These are phyloP conservation scores for Acridotheres tristis DNA, from an alignment of 2,797 vertebrate species.

Conservation along the genomic window DNA sequence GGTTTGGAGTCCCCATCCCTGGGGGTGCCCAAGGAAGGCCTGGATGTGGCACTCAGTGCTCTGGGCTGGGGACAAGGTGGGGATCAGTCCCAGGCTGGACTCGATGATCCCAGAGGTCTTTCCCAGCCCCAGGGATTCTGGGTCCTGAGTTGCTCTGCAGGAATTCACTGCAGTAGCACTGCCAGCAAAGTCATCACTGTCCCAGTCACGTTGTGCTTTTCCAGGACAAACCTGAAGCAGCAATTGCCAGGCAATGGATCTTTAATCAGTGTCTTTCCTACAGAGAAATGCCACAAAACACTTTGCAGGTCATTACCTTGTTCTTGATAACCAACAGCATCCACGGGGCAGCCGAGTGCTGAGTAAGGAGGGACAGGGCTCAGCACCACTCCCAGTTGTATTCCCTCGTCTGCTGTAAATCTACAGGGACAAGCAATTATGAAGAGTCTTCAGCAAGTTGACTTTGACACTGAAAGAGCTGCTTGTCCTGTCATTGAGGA, in stretches of 20 bases:
- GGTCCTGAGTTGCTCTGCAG: neutral
- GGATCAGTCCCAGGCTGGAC: fast-evolving
- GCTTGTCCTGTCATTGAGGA: conserved; percentile 4
- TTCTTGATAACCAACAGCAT: neutral
- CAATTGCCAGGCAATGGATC: conserved; percentile 4
- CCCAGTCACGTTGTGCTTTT: neutral
- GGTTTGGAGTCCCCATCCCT: fast-evolving
- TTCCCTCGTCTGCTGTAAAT: neutral
- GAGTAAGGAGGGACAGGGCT: neutral
- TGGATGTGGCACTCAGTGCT: neutral
- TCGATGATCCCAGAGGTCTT: neutral
- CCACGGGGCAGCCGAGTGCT: neutral
- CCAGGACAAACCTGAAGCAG: neutral
- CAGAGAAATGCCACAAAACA: neutral
- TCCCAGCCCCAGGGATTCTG: neutral
- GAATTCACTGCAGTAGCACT: neutral
- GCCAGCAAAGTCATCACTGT: neutral
- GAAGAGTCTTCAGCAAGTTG: neutral
- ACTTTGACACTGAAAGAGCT: neutral
- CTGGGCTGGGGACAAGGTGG: neutral
- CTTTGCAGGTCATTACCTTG: neutral
- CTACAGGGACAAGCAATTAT: neutral
- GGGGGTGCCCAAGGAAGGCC: fast-evolving
- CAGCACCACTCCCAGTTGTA: neutral
- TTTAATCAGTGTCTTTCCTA: neutral